Percentiles rank a stretch among this genome's conserved stretches.
Evolutionary conservation across 2,113 vertebrate genomes (phyloP).

Genomic region (Rhipidura dahli): DNA sequence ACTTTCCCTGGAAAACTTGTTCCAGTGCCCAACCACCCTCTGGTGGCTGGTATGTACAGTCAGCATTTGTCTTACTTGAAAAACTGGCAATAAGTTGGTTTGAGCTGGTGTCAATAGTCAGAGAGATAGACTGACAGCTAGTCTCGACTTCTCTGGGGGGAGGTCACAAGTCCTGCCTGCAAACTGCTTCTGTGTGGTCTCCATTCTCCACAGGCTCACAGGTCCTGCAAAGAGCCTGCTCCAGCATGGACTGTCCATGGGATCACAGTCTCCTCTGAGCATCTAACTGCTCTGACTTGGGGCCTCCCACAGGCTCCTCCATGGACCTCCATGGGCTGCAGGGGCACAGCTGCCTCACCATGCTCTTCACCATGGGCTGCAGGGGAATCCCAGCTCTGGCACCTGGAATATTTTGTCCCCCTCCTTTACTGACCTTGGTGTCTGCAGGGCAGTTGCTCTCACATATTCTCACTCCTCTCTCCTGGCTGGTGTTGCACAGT

Average conservation of each 20-base stretch:
- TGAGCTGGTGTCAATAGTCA: not conserved
- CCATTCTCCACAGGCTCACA: not conserved
- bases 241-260: rapidly evolving
- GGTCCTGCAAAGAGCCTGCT: not conserved
- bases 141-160: not conserved
- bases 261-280: not conserved
- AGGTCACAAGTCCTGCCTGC: not conserved
- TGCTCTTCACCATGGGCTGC: not conserved
- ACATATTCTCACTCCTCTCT: not conserved
- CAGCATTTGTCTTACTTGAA: not conserved
- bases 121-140: not conserved
- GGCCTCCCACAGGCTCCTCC: not conserved
- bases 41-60: not conserved
- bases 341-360: not conserved
- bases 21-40: not conserved
- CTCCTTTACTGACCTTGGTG: not conserved
- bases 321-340: not conserved
- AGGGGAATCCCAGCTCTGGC: not conserved
- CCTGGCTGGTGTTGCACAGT: not conserved
- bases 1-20: not conserved
- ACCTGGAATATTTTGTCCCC: rapidly evolving
- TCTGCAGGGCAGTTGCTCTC: not conserved
- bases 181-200: not conserved
- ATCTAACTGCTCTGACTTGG: rapidly evolving
- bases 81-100: not conserved